phyloP scores from a whole-genome alignment of 2,113 vertebrate genomes.

The Siniperca chuatsi region DNA sequence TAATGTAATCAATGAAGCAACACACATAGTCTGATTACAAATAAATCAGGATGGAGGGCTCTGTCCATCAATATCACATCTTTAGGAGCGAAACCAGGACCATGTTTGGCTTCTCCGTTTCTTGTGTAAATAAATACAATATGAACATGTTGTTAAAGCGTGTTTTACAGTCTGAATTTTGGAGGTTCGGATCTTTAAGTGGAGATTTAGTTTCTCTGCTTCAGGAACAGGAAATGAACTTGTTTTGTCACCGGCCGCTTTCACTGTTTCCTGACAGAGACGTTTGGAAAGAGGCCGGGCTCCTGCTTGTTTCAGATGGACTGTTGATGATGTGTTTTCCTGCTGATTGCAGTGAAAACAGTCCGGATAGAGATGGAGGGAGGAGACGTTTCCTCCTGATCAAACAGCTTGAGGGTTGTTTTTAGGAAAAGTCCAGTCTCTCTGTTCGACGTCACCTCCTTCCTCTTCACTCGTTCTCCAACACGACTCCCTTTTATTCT shows the following conservation, averaged over 20 bases:
- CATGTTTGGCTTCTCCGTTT: too few species aligned
- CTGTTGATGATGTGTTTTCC: background rate
- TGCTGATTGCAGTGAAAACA: slow-evolving; percentile 29
- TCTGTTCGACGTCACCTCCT: slow-evolving; percentile 38
- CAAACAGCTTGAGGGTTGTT: slow-evolving; percentile 30
- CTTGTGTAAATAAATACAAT: too few species aligned
- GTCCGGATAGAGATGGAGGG: slow-evolving; percentile 21
- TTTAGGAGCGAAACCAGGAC: too few species aligned
- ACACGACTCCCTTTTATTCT: background rate
- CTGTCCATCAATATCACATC: too few species aligned
- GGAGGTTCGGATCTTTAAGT: background rate
- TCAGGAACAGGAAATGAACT: background rate
- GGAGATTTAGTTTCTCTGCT: background rate
- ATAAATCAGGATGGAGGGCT: too few species aligned
- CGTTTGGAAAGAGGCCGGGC: background rate
- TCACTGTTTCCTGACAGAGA: background rate
- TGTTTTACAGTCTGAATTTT: too few species aligned
- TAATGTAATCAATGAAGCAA: too few species aligned
- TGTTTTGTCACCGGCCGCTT: too few species aligned
- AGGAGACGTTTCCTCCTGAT: slow-evolving; percentile 61
- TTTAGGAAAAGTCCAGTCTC: slow-evolving; percentile 20
- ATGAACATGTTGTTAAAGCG: too few species aligned
- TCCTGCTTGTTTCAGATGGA: background rate
- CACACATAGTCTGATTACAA: too few species aligned
- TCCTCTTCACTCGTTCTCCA: slow-evolving; percentile 18